A percentile compares a stretch with the other conserved stretches of the same genome.
phyloP scores from a whole-genome alignment of 1,140 invertebrate species.

The Cydia fagiglandana region DNA sequence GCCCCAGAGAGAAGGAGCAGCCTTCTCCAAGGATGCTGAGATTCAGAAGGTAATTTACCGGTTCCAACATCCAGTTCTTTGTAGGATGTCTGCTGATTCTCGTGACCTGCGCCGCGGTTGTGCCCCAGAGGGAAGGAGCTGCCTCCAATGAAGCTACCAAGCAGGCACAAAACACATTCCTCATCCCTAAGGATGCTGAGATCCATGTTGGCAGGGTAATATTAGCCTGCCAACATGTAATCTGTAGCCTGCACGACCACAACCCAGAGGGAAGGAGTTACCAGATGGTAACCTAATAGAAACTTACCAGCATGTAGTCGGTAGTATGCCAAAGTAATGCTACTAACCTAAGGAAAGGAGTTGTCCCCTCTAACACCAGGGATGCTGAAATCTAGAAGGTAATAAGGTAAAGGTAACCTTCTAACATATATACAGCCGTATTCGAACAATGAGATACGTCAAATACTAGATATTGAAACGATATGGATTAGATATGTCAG shows the following conservation, averaged over 20 bases:
- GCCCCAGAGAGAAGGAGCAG: no score
- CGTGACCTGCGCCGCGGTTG: no score
- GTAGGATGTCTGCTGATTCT: no score
- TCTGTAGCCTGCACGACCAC: constrained; percentile 76
- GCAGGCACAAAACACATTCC: constrained; percentile 89
- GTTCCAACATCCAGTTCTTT: no score
- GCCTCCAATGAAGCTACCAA: constrained; percentile 91
- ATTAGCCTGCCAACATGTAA: constrained; percentile 55
- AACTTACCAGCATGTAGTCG: not conserved
- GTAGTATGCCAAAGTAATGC: not conserved
- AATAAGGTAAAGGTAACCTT: no score
- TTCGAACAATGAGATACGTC: no score
- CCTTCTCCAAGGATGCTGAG: no score
- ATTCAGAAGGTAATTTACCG: no score
- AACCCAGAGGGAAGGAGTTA: constrained; percentile 86
- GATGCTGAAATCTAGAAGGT: no score
- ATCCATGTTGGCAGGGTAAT: constrained; percentile 80
- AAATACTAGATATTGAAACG: no score
- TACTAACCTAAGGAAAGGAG: not conserved
- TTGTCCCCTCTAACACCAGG: not conserved
- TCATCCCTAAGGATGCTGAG: constrained; percentile 91
- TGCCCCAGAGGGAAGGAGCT: constrained; percentile 51
- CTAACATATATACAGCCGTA: no score
- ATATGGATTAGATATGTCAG: no score
- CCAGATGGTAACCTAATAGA: constrained; percentile 80